Conservation (phyloP, 2,113 vertebrate genomes). For the Potamarius usumacintae region DNA sequence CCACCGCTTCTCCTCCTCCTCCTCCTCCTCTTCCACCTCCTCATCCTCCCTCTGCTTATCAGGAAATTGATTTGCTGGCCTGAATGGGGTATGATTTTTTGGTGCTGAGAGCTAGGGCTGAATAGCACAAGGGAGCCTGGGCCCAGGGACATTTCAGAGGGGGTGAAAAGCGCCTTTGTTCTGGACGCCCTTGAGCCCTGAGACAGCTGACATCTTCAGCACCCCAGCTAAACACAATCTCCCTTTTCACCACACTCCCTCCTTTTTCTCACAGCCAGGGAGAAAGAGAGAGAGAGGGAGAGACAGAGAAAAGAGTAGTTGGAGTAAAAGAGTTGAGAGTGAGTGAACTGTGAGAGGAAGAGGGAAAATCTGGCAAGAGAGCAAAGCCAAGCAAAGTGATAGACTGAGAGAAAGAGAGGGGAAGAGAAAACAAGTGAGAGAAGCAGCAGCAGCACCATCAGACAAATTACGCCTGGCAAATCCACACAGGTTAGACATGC, state of each 20-base stretch:
- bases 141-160: slow-evolving; percentile 59
- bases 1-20: neutral
- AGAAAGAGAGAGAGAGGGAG: slow-evolving; percentile 39
- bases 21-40: slow-evolving; percentile 22
- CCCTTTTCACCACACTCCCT: slow-evolving; percentile 59
- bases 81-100: slow-evolving; percentile 53
- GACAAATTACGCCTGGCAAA: slow-evolving; percentile 46
- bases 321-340: slow-evolving; percentile 26
- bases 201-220: slow-evolving; percentile 79
- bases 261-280: slow-evolving; percentile 29
- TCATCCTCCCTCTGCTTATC: slow-evolving; percentile 52
- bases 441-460: slow-evolving; percentile 27
- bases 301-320: slow-evolving; percentile 18
- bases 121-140: slow-evolving; percentile 41
- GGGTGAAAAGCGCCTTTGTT: slow-evolving; percentile 77
- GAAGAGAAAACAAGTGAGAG: slow-evolving; percentile 28
- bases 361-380: slow-evolving; percentile 25
- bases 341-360: slow-evolving; percentile 39
- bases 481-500: slow-evolving; percentile 28
- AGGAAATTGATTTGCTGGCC: slow-evolving; percentile 58
- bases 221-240: slow-evolving; percentile 62
- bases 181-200: slow-evolving; percentile 69
- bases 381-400: slow-evolving; percentile 35
- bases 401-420: slow-evolving; percentile 33
- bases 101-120: slow-evolving; percentile 36